Evolutionary conservation across 2,797 vertebrate genomes (phyloP).

Genomic region (Tadarida brasiliensis): DNA sequence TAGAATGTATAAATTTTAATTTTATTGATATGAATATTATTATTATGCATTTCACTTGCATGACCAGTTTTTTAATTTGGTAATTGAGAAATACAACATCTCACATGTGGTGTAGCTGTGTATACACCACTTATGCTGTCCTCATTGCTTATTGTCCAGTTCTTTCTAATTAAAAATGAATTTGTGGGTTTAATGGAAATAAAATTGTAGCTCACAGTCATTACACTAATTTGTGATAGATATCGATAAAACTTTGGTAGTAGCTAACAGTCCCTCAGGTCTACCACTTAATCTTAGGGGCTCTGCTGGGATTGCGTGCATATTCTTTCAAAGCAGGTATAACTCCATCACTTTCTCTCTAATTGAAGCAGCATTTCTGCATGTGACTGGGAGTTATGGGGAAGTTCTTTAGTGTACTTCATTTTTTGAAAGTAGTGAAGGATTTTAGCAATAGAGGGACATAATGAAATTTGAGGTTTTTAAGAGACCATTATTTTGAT

Average conservation of each 20-base stretch:
- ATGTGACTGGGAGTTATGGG: not conserved
- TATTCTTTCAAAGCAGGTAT: not conserved
- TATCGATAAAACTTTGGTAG: not conserved
- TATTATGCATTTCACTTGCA: not conserved
- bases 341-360: not conserved
- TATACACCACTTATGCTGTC: not conserved
- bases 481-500: not conserved
- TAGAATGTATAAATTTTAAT: not conserved
- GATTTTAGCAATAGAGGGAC: not conserved
- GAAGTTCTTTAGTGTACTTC: not conserved
- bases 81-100: not conserved
- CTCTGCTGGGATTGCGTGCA: not conserved
- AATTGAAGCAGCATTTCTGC: not conserved
- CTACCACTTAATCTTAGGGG: not conserved
- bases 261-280: not conserved
- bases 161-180: constrained; percentile 4
- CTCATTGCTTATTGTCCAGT: not conserved
- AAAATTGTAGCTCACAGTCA: not conserved
- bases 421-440: not conserved
- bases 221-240: not conserved
- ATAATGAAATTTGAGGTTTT: constrained; percentile 1
- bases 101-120: not conserved
- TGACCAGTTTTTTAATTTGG: not conserved
- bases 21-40: not conserved
- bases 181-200: not conserved